Evolutionary conservation across 2,888 invertebrate species (phyloP), one percentile per base, ranked within the genome.

Genomic region (Acleris emargana): DNA sequence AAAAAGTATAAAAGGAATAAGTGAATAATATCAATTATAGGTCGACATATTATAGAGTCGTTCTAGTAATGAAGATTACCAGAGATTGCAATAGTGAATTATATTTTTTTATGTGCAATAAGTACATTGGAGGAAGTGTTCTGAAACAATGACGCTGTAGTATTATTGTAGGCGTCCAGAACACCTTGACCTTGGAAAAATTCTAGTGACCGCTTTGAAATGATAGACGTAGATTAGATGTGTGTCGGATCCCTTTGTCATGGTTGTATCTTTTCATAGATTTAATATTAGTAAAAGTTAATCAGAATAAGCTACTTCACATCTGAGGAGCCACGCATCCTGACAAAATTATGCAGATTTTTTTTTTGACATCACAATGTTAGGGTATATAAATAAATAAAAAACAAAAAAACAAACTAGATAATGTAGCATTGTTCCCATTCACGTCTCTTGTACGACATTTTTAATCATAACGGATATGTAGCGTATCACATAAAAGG

Each of bases 81-180:
- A 82, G 85, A 88, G 84, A 87, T 88, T 87, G 86, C 90, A 91
- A 89, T 89, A 89, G 86, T 79, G 82, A 86, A 86, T 86, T 87
- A 84, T 91, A 89, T 91, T 90, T 91, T 90, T 90, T 89, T 89
- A 88, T 88, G 81, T 82, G 84, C 83, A 85, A 78, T 55, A 64
- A 60, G 59, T 78, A 75, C 80, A 80, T 80, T 76, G 77, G 78
- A 76, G 78, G 78, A 79, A 79, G 75, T 78, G 72, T 66, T 62
- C 68, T 68, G 67, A 73, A 32, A 32, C 11, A 11, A 32, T 32
- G 32, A 32, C 32, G 71, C 73, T 75, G 72, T 81, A 80, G 78
- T 74, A 77, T 69, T 73, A 78, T 79, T 73, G 76, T 83, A 84
- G 73, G 77, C 70, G 64, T 73, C 70, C 79, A 82, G 76, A 79